Base-by-base conservation (phyloP, 2,888 invertebrate species). In the Aspidiotus rigidus region DNA sequence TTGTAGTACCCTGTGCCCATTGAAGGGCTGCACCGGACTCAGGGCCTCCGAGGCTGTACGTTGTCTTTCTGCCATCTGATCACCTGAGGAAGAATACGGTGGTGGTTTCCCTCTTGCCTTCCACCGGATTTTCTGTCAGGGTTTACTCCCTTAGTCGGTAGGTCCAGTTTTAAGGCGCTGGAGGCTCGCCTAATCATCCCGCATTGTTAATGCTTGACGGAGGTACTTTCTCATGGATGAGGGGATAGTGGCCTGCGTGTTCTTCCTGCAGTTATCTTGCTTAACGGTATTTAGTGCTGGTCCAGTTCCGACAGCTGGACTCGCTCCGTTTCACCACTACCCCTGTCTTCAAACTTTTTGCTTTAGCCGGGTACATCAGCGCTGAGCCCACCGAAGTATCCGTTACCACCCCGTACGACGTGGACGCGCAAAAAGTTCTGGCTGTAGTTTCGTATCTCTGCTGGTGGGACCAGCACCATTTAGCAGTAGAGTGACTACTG, bases 81-180 rank as follows among this genome's bases (percentile, higher is more conserved):
- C 11, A 10, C 11, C 49, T 44, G 49, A 44, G 8, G 49, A 11
- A 11, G 49, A 10, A 10, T 44, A 44, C 49, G n/a, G n/a, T n/a
- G n/a, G n/a, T n/a, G n/a, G n/a, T n/a, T n/a, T n/a, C n/a, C n/a
- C n/a, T n/a, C n/a, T n/a, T n/a, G n/a, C n/a, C n/a, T n/a, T n/a
- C n/a, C n/a, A n/a, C n/a, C n/a, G n/a, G n/a, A n/a, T n/a, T n/a
- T n/a, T n/a, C n/a, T n/a, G n/a, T n/a, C n/a, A n/a, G n/a, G n/a
- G n/a, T n/a, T n/a, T n/a, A n/a, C n/a, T 44, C 49, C 49, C 49
- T 11, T 44, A 44, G 69, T 72, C 72, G 71, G 72, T 44, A 10
- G 49, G 8, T 44, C 49, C 49, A 44, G 49, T 10, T 44, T 44
- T 44, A 44, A 44, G 49, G 49, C 49, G 49, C 49, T 44, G 49